Conservation (phyloP, 2,113 vertebrate genomes). For the Panthera uncia region DNA sequence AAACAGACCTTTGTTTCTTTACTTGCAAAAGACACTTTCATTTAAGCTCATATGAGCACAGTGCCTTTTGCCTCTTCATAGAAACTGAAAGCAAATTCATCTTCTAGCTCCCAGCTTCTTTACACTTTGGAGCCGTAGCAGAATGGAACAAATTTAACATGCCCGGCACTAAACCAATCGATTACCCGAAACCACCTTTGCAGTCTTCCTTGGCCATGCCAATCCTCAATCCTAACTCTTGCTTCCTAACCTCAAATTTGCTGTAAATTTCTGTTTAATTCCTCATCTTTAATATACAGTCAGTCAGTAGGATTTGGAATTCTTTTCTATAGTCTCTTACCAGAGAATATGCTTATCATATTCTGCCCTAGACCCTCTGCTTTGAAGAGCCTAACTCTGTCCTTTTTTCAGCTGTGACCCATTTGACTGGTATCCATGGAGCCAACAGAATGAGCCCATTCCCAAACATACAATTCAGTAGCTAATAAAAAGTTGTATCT, state of each 20-base stretch:
- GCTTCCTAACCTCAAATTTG: neutral
- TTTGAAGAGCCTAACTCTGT: neutral
- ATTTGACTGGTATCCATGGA: neutral
- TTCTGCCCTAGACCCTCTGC: neutral
- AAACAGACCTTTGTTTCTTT: constrained; percentile 14
- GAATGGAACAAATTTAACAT: neutral
- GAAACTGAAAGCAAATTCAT: neutral
- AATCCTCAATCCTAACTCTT: neutral
- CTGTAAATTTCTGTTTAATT: neutral
- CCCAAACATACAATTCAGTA: neutral
- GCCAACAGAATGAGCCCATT: neutral
- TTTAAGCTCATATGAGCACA: neutral
- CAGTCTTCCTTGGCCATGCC: neutral
- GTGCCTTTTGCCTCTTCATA: neutral
- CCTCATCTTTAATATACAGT: neutral
- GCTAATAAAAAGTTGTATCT: neutral
- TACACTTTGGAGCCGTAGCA: neutral
- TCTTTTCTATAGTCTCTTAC: neutral
- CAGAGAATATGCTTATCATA: neutral
- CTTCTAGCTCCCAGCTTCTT: neutral
- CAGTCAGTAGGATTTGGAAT: neutral
- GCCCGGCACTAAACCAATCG: neutral
- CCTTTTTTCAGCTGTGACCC: neutral
- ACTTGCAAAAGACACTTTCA: constrained; percentile 3
- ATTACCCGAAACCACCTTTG: neutral